These are phyloP conservation scores for Sardinella longiceps DNA, from an alignment of 2,797 vertebrate genomes.

Conservation along the genomic window DNA sequence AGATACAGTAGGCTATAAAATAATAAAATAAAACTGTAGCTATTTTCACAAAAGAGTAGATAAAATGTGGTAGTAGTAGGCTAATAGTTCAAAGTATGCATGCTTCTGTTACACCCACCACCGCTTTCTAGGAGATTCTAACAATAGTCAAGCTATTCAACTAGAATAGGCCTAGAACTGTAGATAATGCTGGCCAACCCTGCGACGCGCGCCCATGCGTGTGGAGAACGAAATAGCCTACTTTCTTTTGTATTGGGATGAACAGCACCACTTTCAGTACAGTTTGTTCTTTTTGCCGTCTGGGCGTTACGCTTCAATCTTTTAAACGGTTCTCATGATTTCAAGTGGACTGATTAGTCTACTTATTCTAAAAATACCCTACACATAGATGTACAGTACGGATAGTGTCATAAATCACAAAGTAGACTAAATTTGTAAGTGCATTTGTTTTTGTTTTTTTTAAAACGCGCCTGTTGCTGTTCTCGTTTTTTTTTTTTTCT, in stretches of 20 bases:
- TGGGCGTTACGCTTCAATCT: neutral
- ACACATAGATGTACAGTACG: neutral
- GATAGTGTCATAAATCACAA: slow-evolving; percentile 6
- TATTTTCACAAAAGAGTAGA: too few relatives aligned
- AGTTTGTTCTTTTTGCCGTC: neutral
- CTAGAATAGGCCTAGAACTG: neutral
- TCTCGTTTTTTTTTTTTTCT: neutral
- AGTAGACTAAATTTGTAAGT: neutral
- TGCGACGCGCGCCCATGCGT: neutral
- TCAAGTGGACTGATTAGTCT: neutral
- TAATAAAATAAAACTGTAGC: too few relatives aligned
- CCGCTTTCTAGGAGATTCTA: neutral
- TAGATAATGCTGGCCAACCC: neutral
- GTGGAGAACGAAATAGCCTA: neutral
- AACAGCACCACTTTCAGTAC: neutral
- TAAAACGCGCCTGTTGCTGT: neutral
- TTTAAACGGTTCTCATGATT: neutral
- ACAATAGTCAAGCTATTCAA: neutral
- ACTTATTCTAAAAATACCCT: neutral
- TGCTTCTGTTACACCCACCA: neutral
- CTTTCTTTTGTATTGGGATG: too few relatives aligned
- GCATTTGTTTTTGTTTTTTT: too few relatives aligned
- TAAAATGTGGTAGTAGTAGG: neutral
- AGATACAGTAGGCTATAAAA: too few relatives aligned
- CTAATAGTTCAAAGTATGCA: neutral